phyloP scores from a whole-genome alignment of 2,113 vertebrate species.

The Brevimyrus niger region DNA sequence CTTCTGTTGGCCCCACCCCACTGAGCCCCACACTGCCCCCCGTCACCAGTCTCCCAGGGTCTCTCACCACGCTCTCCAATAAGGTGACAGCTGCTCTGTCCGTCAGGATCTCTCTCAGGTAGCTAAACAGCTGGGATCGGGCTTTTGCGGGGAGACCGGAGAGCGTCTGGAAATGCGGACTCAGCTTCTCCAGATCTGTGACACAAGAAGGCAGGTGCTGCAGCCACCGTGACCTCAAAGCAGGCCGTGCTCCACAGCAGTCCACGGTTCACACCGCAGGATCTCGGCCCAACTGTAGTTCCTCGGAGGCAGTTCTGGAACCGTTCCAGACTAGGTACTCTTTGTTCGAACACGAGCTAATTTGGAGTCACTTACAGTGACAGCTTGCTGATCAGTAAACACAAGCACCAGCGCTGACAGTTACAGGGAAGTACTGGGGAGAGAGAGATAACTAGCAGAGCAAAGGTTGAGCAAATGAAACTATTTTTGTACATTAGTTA shows the following conservation, averaged over 20 bases:
- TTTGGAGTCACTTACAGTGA: neutral
- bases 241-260: neutral
- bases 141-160: constrained; percentile 44
- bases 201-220: neutral
- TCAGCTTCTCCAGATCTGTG: constrained; percentile 37
- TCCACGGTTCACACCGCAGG: neutral
- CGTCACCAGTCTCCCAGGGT: neutral
- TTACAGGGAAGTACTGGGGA: neutral
- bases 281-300: neutral
- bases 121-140: constrained; percentile 46
- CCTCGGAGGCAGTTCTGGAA: neutral
- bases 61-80: constrained; percentile 68
- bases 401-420: neutral
- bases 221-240: neutral
- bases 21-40: neutral
- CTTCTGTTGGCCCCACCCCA: neutral
- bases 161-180: constrained; percentile 56
- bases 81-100: constrained; percentile 48
- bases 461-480: neutral
- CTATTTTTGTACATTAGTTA: neutral
- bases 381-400: neutral
- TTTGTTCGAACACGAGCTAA: neutral
- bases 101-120: constrained; percentile 52
- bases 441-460: neutral
- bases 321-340: neutral